These are phyloP conservation scores for Chiroxiphia lanceolata DNA, from an alignment of 2,797 vertebrate species.

Conservation along the genomic window DNA sequence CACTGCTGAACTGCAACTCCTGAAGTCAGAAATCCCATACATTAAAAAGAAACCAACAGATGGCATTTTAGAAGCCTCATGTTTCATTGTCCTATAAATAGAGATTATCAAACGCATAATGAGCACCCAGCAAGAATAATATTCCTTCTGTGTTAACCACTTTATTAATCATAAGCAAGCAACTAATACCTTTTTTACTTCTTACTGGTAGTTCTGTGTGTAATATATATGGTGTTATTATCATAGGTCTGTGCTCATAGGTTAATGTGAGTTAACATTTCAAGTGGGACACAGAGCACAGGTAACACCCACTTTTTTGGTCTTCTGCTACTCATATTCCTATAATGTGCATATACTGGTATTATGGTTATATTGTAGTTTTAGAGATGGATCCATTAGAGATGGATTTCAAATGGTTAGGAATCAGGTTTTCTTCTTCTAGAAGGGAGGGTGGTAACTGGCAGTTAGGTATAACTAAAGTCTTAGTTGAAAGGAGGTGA, in stretches of 20 bases:
- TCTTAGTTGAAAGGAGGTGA: not conserved
- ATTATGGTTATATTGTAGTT: not conserved
- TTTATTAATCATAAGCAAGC: slow-evolving; percentile 45
- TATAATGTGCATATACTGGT: not conserved
- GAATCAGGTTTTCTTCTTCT: not conserved
- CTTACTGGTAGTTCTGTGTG: not conserved
- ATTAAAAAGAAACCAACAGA: slow-evolving; percentile 52
- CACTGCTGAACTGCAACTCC: not conserved
- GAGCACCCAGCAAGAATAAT: slow-evolving; percentile 36
- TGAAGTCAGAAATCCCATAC: slow-evolving; percentile 44
- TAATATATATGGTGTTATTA: not conserved
- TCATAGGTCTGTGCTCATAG: not conserved
- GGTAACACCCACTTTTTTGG: not conserved
- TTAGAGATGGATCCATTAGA: too few species aligned
- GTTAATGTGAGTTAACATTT: not conserved
- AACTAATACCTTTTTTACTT: not conserved
- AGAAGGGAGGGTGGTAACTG: not conserved
- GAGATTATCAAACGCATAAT: slow-evolving; percentile 48
- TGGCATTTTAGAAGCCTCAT: slow-evolving; percentile 54
- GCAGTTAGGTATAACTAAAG: not conserved
- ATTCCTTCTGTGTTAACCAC: slow-evolving; percentile 36
- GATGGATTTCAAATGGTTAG: not conserved
- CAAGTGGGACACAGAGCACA: not conserved
- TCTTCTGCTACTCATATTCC: not conserved
- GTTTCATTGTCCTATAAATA: slow-evolving; percentile 62